Base-by-base conservation (phyloP, 2,888 invertebrate genomes). In the Diploptera punctata region DNA sequence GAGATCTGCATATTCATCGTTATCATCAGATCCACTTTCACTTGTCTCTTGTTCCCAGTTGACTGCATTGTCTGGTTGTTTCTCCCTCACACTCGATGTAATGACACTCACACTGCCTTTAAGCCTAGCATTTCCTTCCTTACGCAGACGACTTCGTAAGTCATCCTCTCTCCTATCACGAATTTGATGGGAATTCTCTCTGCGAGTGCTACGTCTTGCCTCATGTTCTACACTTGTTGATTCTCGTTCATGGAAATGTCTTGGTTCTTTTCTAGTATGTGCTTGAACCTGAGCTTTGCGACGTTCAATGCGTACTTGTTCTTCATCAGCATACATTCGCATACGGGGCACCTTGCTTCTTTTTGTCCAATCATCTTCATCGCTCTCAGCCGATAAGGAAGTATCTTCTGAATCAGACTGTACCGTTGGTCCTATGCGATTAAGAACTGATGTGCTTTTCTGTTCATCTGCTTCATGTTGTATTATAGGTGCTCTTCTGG, bases 291-390 rank as follows among this genome's bases (percentile, higher is more conserved):
- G 33, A 0, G 78, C 78, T 24, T 80, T 80, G 19, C 81, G 80
- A 72, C 80, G 81, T 74, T 85, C 83, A 26, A 86, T 81, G 79
- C 88, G 90, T 71, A 89, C 88, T 81, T 93, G 93, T 82, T 93
- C 92, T 80, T 94, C 94, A 82, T 94, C 94, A n/a, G 94, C 94
- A 81, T 91, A 93, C 94, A 94, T 94, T 78, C 93, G 85, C 93
- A 94, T 93, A 78, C 92, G 84, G 9, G 92, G 90, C 61, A 88
- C 82, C 83, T 92, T 92, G 67, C 86, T 87, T 78, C 88, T 87
- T n/a, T 70, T 72, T 29, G 73, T 67, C 73, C 71, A 71, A 18
- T 72, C 68, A 1, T 85, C 85, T 69, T 87, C 86, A 75, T 82
- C 80, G 68, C 84, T 81, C 68, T 60, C 70, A 44, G 26, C 33